Conservation (phyloP, 92 coral and sea anemone genomes). For the Paramuricea clavata region DNA sequence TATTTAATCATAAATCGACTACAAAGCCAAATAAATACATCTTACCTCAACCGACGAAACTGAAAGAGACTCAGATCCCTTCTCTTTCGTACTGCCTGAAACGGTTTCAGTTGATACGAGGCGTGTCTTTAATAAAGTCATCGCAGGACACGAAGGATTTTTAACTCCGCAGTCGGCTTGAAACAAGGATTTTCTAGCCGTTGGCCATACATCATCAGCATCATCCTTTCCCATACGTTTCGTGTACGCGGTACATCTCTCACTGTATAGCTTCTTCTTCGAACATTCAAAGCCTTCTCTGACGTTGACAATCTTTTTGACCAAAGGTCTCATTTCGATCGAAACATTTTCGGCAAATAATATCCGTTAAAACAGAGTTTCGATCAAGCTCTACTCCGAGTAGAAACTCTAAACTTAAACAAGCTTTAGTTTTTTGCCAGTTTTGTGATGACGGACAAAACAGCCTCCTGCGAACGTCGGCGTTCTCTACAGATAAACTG, state of each 20-base stretch:
- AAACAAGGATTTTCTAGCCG: constrained; percentile 16
- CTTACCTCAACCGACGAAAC: not conserved
- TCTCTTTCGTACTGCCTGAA: not conserved
- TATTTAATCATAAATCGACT: not conserved
- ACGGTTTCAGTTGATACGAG: not conserved
- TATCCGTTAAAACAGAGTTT: constrained; percentile 3
- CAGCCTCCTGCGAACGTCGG: constrained; percentile 5
- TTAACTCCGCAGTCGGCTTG: not conserved
- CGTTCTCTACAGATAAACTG: not conserved
- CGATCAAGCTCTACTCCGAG: constrained; percentile 17
- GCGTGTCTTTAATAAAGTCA: no score
- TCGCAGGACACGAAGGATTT: not conserved
- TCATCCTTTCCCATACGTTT: not conserved
- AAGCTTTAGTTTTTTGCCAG: constrained; percentile 21
- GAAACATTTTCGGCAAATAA: constrained; percentile 42
- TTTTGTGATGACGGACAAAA: not conserved
- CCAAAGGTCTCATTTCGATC: constrained; percentile 28
- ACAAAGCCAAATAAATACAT: not conserved
- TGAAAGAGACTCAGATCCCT: not conserved
- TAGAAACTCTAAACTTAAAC: constrained; percentile 35
- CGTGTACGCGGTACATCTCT: not conserved
- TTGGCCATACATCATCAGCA: not conserved
- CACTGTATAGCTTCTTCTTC: not conserved
- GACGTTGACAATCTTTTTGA: constrained; percentile 7
- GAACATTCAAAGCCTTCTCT: constrained; percentile 20